These are phyloP conservation scores for Caenorhabditis zanzibari DNA, from an alignment of 2,888 invertebrate species.

Conservation along the genomic window DNA sequence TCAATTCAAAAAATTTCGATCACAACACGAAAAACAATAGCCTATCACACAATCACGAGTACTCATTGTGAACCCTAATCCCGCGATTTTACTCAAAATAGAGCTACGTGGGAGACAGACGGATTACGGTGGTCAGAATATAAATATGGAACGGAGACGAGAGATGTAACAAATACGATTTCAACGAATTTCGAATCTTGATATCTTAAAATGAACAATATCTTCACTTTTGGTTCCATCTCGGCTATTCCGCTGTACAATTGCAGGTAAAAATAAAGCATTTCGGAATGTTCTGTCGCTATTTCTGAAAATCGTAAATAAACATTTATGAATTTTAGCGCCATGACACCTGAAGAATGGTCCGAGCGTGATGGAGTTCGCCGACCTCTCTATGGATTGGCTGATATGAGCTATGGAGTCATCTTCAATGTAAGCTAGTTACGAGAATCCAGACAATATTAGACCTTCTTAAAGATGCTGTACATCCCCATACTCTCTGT, in stretches of 20 bases:
- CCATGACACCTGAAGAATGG: constrained; percentile 52
- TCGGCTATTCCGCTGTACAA: constrained; percentile 45
- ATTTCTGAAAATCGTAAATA: too few species aligned
- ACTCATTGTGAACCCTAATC: constrained; percentile 15
- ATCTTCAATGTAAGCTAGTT: constrained; percentile 41
- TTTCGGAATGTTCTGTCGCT: too few species aligned
- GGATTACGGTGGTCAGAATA: background rate
- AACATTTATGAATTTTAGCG: constrained; percentile 24
- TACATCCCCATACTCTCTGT: constrained; percentile 51
- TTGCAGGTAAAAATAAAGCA: constrained; percentile 40
- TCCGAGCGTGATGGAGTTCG: constrained; percentile 31
- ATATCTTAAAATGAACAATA: constrained; percentile 46
- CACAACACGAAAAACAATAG: constrained; percentile 3
- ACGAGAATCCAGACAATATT: too few species aligned
- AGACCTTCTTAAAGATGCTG: constrained; percentile 24
- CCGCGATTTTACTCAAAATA: background rate
- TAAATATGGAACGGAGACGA: background rate
- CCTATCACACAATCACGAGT: background rate
- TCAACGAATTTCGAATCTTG: background rate
- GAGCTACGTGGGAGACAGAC: background rate
- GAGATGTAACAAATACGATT: background rate
- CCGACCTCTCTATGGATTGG: constrained; percentile 34
- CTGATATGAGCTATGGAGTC: constrained; percentile 40
- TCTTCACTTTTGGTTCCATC: constrained; percentile 49
- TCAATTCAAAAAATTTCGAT: background rate